Conservation (phyloP, 2,888 invertebrate species). For the Drosophila paramelanica region DNA sequence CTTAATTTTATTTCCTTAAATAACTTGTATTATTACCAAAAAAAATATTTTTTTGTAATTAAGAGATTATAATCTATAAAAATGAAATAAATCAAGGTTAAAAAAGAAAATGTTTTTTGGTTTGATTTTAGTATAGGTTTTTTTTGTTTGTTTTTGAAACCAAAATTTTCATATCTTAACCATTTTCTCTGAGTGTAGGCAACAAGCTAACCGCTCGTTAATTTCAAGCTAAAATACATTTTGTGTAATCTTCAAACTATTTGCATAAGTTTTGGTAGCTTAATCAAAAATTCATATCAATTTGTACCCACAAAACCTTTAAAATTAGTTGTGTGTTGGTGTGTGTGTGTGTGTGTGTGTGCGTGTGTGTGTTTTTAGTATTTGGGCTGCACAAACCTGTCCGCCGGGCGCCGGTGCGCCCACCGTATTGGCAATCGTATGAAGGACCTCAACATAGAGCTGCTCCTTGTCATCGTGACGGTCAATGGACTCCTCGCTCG, state of each 20-base stretch:
- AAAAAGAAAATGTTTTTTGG: too few relatives aligned
- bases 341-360: constrained; percentile 1
- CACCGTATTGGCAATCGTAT: constrained; percentile 97
- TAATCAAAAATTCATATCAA: constrained; percentile 69
- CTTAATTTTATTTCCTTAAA: too few relatives aligned
- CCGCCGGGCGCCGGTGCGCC: constrained; percentile 91
- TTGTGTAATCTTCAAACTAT: constrained; percentile 66
- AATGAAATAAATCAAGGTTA: too few relatives aligned
- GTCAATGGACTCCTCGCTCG: constrained; percentile 83
- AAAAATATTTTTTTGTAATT: too few relatives aligned
- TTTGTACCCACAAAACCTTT: constrained; percentile 4
- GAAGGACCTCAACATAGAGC: constrained; percentile 95
- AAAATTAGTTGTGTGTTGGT: constrained; percentile 53
- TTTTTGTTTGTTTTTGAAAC: too few relatives aligned
- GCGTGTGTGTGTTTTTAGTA: background rate
- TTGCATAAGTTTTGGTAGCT: constrained; percentile 62
- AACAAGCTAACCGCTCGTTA: constrained; percentile 49
- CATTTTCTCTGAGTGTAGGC: background rate
- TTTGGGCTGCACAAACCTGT: constrained; percentile 82
- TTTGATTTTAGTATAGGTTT: too few relatives aligned
- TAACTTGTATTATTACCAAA: too few relatives aligned
- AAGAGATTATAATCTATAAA: too few relatives aligned
- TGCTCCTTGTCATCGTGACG: constrained; percentile 87
- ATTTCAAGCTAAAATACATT: constrained; percentile 49
- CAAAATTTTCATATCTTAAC: too few relatives aligned